Evolutionary conservation across 2,113 vertebrate genomes (phyloP).

Genomic region (Meleagris gallopavo): DNA sequence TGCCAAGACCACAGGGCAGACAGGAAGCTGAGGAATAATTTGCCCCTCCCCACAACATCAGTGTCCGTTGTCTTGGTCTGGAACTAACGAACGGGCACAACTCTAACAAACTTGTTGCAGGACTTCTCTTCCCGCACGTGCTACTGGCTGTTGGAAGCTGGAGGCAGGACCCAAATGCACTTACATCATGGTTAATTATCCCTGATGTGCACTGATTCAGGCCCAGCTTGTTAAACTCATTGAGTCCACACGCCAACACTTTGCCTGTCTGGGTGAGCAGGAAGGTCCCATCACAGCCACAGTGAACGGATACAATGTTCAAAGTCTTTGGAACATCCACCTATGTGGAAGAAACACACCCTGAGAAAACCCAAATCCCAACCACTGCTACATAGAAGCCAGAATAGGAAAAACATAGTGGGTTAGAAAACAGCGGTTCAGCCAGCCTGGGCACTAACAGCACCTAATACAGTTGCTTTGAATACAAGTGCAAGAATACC

Average conservation of each 20-base stretch:
- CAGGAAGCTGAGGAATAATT: background rate
- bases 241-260: conserved; percentile 96
- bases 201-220: conserved; percentile 95
- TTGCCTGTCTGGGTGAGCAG: conserved; percentile 94
- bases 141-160: background rate
- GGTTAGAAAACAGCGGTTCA: background rate
- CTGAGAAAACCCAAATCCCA: conserved; percentile 14
- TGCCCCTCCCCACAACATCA: background rate
- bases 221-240: conserved; percentile 96
- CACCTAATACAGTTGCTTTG: background rate
- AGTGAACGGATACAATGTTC: conserved; percentile 89
- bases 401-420: background rate
- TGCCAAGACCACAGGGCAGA: background rate
- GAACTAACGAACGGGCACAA: background rate
- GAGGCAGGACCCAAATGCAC: conserved; percentile 2
- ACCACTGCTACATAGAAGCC: background rate
- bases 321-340: conserved; percentile 92
- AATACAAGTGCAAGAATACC: background rate
- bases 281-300: conserved; percentile 94
- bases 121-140: background rate
- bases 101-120: background rate
- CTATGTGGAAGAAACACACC: conserved; percentile 69
- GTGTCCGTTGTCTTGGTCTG: background rate
- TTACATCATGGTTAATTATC: conserved; percentile 91
- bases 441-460: background rate